These are phyloP conservation scores for Ophiothrix spiculata DNA, from an alignment of 35 echinoderm and acorn worm species.

Conservation along the genomic window DNA sequence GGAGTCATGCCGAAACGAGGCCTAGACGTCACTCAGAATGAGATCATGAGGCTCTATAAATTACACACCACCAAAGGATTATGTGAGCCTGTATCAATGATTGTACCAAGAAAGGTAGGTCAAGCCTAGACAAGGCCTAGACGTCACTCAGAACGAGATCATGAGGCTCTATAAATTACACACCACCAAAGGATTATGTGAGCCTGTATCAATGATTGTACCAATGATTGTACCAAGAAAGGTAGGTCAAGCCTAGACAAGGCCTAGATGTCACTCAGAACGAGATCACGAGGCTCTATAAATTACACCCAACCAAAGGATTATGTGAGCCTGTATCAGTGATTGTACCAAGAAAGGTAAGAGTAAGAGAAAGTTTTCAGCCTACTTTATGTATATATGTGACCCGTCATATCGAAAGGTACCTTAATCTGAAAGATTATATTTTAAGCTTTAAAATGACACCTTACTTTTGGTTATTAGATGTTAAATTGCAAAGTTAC, in stretches of 20 bases:
- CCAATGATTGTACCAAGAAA: constrained; percentile 93
- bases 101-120: constrained; percentile 96
- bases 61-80: constrained; percentile 62
- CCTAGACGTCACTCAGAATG: constrained; percentile 50
- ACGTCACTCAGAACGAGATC: constrained; percentile 63
- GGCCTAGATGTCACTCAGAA: constrained; percentile 48
- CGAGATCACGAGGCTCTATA: constrained; percentile 80
- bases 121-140: constrained; percentile 63
- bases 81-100: constrained; percentile 78
- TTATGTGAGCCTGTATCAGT: constrained; percentile 63
- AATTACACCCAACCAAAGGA: constrained; percentile 61
- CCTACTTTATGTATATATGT: too few species aligned
- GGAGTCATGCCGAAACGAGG: constrained; percentile 72
- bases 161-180: constrained; percentile 77
- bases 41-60: constrained; percentile 83
- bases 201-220: constrained; percentile 86
- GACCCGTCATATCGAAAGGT: too few species aligned
- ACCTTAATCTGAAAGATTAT: too few species aligned
- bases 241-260: constrained; percentile 69
- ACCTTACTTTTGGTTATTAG: too few species aligned
- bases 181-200: constrained; percentile 61
- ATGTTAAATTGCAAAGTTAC: too few species aligned
- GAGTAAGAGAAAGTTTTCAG: too few species aligned
- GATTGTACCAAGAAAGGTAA: constrained; percentile 96
- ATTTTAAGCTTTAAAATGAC: too few species aligned